A percentile compares a stretch with the other conserved stretches of the same genome.
phyloP scores from a whole-genome alignment of 2,888 invertebrate species.

The Rhorus exstirpatorius region DNA sequence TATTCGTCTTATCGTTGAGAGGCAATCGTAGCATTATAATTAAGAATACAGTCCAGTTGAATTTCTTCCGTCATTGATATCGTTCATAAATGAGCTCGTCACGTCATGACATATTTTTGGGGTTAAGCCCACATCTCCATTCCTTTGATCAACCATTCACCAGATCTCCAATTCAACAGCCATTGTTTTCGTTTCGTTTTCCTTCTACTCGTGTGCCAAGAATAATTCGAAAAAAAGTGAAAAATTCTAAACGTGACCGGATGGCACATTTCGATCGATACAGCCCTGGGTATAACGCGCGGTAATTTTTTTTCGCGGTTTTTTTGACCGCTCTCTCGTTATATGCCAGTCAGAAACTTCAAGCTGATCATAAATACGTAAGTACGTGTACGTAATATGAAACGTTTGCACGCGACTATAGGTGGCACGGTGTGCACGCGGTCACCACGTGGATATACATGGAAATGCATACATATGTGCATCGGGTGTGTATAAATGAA shows the following conservation, averaged over 20 bases:
- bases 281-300: conserved; percentile 5
- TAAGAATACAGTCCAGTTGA: too few species aligned
- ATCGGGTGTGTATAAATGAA: conserved; percentile 9
- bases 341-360: conserved; percentile 71
- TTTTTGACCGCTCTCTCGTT: conserved; percentile 54
- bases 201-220: background rate
- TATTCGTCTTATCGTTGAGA: too few species aligned
- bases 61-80: too few species aligned
- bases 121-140: background rate
- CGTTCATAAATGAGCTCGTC: too few species aligned
- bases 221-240: conserved; percentile 1
- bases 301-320: conserved; percentile 28
- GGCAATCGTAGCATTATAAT: too few species aligned
- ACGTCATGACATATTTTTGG: too few species aligned
- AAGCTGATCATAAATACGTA: conserved; percentile 74
- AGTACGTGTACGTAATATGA: conserved; percentile 72
- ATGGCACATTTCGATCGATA: conserved; percentile 41
- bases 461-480: background rate
- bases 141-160: background rate
- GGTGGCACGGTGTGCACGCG: conserved; percentile 21
- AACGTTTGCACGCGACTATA: conserved; percentile 73
- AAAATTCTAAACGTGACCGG: conserved; percentile 25
- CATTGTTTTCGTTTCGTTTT: background rate
- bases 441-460: conserved; percentile 14
- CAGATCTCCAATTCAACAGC: background rate